A percentile compares a stretch with the other conserved stretches of the same genome.
These are phyloP conservation scores for Remorina albescens DNA, from an alignment of 2,797 vertebrate genomes.

Conservation along the genomic window DNA sequence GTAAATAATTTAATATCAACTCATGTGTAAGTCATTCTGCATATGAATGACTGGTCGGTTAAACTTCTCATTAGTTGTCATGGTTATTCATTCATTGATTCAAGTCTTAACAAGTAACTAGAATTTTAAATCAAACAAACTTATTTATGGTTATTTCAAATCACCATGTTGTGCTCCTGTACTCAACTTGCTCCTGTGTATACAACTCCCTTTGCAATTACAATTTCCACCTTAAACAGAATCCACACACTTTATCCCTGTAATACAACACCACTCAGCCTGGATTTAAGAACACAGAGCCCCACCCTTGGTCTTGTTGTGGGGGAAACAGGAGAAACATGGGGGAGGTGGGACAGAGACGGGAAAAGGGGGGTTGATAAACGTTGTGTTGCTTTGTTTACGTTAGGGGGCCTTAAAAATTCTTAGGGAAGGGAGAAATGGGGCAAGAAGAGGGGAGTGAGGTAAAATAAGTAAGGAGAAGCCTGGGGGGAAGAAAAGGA, in stretches of 20 bases:
- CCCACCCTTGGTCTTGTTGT: conserved; percentile 58
- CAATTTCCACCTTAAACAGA: conserved; percentile 57
- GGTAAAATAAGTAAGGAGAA: conserved; percentile 48
- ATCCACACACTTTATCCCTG: conserved; percentile 53
- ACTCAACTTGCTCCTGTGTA: neutral
- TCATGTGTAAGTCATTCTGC: neutral
- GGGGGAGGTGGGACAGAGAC: conserved; percentile 7
- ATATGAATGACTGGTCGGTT: neutral
- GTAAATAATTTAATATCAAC: neutral
- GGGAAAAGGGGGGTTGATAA: conserved; percentile 68
- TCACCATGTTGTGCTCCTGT: neutral
- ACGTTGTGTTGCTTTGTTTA: conserved; percentile 73
- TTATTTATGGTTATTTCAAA: conserved; percentile 17
- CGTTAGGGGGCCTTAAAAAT: conserved; percentile 78
- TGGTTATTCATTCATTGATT: neutral
- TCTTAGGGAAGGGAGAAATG: conserved; percentile 54
- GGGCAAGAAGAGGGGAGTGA: conserved; percentile 17
- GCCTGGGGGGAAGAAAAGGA: neutral
- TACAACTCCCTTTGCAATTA: neutral
- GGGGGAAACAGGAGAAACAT: conserved; percentile 52
- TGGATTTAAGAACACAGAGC: conserved; percentile 59
- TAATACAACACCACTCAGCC: conserved; percentile 63
- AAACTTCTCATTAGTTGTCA: neutral
- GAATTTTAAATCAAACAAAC: conserved; percentile 1
- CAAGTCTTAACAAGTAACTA: neutral